Evolutionary conservation across 2,797 vertebrate species (phyloP).

Genomic region (Gymnocypris eckloni): DNA sequence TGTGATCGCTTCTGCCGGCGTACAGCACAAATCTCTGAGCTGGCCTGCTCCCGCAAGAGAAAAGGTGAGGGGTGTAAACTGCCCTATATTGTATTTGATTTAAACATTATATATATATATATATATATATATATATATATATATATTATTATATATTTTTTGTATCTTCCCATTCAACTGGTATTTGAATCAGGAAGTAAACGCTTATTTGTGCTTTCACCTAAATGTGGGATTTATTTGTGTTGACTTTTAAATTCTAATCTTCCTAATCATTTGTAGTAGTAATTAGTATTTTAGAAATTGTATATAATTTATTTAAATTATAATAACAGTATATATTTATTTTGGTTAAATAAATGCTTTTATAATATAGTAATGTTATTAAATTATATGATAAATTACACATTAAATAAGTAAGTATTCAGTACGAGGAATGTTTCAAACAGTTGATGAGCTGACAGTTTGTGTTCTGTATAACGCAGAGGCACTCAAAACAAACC

Average conservation of each 20-base stretch:
- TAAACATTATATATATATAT: not conserved
- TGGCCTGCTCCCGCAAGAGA: not conserved
- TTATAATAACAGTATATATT: not conserved
- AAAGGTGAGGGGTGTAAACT: not conserved
- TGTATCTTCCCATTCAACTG: not conserved
- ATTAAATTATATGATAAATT: not conserved
- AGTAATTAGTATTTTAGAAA: not conserved
- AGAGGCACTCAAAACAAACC: not conserved
- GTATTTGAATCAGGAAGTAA: not conserved
- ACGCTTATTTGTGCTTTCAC: not conserved
- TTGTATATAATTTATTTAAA: not conserved
- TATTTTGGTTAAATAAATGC: not conserved
- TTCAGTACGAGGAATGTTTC: not conserved
- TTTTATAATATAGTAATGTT: not conserved
- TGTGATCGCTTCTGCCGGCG: conserved; percentile 1
- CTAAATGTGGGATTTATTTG: not conserved
- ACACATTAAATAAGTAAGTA: not conserved
- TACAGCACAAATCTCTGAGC: conserved; percentile 1
- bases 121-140: not conserved
- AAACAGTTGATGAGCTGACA: not conserved
- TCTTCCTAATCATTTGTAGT: not conserved
- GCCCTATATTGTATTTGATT: not conserved
- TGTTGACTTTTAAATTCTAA: not conserved
- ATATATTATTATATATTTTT: not conserved
- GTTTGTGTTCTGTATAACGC: not conserved